These are phyloP conservation scores for Cichladusa arquata DNA, from an alignment of 2,113 vertebrate species.

Conservation along the genomic window DNA sequence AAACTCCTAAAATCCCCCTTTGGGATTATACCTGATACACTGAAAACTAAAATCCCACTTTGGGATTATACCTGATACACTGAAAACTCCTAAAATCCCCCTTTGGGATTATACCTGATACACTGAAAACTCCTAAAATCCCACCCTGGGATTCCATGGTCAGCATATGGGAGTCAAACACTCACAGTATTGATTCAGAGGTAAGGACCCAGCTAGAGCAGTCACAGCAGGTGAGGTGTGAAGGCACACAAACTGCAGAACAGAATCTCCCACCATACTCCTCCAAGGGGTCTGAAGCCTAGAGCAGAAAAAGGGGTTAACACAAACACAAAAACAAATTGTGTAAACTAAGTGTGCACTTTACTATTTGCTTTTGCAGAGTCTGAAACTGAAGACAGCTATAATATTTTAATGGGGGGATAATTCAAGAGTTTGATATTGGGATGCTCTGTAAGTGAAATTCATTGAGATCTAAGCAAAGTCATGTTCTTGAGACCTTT, in stretches of 20 bases:
- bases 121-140: not conserved
- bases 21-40: no score
- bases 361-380: not conserved
- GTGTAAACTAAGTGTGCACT: not conserved
- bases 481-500: not conserved
- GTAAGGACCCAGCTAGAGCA: not conserved
- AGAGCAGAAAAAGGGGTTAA: not conserved
- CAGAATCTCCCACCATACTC: not conserved
- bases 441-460: not conserved
- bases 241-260: not conserved
- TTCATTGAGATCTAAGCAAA: not conserved
- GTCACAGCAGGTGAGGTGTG: not conserved
- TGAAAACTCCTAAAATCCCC: no score
- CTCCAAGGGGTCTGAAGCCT: not conserved
- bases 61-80: fast-evolving
- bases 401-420: not conserved
- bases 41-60: not conserved
- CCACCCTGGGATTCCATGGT: not conserved
- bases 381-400: not conserved
- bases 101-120: no score
- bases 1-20: not conserved
- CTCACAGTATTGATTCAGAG: not conserved
- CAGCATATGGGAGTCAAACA: not conserved
- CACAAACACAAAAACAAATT: not conserved
- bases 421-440: not conserved